Percentiles rank a stretch among this genome's conserved stretches.
Conservation (phyloP, 1,140 invertebrate genomes). For the Charaxes varanes region DNA sequence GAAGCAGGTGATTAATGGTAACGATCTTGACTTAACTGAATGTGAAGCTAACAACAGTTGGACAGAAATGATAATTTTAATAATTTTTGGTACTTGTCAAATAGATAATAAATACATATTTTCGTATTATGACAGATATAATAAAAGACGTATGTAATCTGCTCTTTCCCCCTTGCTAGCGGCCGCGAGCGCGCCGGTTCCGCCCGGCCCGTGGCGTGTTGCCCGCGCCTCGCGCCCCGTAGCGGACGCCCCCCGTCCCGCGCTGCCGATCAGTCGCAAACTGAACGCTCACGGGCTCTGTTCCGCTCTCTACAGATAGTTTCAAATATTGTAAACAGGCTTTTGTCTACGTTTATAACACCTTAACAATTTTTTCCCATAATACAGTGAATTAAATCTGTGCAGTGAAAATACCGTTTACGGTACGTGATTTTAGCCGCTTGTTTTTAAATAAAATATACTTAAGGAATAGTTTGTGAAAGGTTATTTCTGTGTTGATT, state of each 20-base stretch:
- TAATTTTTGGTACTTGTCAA: no score
- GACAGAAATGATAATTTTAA: no score
- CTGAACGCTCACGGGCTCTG: constrained; percentile 54
- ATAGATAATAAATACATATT: no score
- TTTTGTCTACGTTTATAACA: constrained; percentile 56
- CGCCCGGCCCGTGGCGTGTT: constrained; percentile 16
- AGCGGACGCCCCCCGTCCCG: constrained; percentile 20
- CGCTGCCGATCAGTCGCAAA: constrained; percentile 52
- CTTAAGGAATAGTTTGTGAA: constrained; percentile 58
- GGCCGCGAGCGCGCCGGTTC: constrained; percentile 22
- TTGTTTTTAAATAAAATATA: constrained; percentile 52
- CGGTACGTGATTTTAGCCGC: constrained; percentile 58
- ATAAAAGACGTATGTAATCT: no score
- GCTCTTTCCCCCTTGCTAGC: no score
- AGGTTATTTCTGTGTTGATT: constrained; percentile 73
- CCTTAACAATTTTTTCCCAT: constrained; percentile 33
- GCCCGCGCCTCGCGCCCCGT: constrained; percentile 20
- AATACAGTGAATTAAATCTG: constrained; percentile 44
- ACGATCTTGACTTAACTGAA: no score
- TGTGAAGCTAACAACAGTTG: no score
- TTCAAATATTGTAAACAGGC: constrained; percentile 43
- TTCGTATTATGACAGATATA: no score
- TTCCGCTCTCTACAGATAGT: constrained; percentile 36
- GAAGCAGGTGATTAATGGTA: no score
- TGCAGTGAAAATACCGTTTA: constrained; percentile 61